These are phyloP conservation scores for Hemiscyllium ocellatum DNA, from an alignment of 2,113 vertebrate genomes.

Conservation along the genomic window DNA sequence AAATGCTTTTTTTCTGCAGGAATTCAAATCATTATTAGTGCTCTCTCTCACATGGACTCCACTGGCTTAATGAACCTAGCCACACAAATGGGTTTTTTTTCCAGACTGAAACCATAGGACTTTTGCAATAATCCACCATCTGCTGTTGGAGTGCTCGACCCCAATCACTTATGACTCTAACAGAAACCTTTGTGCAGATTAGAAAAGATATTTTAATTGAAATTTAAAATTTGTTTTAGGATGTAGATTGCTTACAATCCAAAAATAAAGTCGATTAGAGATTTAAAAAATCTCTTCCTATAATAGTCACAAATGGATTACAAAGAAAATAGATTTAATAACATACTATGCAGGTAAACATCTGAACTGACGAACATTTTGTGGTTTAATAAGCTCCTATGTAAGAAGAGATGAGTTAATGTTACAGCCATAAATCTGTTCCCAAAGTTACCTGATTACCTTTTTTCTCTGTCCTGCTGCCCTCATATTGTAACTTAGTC, in stretches of 20 bases:
- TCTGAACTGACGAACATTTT: not conserved
- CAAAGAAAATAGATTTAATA: not conserved
- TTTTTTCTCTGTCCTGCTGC: slow-evolving; percentile 77
- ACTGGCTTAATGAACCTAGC: not conserved
- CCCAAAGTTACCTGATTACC: slow-evolving; percentile 52
- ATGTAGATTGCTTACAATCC: not conserved
- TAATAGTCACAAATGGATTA: not conserved
- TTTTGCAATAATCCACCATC: not conserved
- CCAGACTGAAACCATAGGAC: not conserved
- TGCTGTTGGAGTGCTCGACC: not conserved
- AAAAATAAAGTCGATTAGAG: not conserved
- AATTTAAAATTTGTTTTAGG: not conserved
- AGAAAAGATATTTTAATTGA: not conserved
- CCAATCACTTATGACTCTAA: not conserved
- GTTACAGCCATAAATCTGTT: not conserved
- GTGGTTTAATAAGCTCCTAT: not conserved
- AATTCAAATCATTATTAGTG: not conserved
- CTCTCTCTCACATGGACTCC: not conserved
- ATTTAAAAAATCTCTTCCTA: too few relatives aligned
- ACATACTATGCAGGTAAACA: not conserved
- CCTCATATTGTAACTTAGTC: slow-evolving; percentile 79
- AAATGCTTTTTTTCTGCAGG: not conserved
- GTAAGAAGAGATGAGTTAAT: not conserved
- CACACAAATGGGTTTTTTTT: not conserved
- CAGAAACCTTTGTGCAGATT: not conserved